Percentiles rank a stretch among this genome's conserved stretches.
These are phyloP conservation scores for Apomyelois bistriatella DNA, from an alignment of 2,888 invertebrate genomes.

Conservation along the genomic window DNA sequence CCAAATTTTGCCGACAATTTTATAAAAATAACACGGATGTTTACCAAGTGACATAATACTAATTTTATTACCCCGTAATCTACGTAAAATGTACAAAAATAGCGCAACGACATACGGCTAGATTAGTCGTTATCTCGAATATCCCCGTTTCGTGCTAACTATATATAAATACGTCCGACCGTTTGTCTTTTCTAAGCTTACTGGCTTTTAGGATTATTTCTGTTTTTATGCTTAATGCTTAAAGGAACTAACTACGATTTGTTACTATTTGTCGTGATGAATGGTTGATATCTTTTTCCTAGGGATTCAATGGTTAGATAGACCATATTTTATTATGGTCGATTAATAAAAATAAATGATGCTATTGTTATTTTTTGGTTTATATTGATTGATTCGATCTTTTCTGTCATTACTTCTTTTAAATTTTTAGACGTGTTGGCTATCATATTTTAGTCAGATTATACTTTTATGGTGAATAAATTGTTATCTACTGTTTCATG, in stretches of 20 bases:
- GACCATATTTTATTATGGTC: too few species aligned
- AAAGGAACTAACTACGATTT: not conserved
- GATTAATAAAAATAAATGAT: too few species aligned
- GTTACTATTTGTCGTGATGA: not conserved
- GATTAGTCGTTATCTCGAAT: conserved; percentile 7
- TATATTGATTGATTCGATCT: too few species aligned
- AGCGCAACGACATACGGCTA: not conserved
- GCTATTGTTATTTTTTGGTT: too few species aligned
- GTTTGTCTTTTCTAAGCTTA: conserved; percentile 9
- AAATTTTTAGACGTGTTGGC: too few species aligned
- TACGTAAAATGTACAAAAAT: not conserved
- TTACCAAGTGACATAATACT: not conserved
- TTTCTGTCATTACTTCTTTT: too few species aligned
- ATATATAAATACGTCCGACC: conserved; percentile 4
- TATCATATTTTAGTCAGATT: too few species aligned
- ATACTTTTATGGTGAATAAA: too few species aligned
- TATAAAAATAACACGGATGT: too few species aligned
- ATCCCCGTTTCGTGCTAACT: conserved; percentile 4
- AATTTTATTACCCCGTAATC: not conserved
- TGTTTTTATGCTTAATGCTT: conserved; percentile 2
- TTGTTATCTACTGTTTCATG: too few species aligned
- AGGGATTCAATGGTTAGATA: too few species aligned
- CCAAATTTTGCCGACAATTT: too few species aligned
- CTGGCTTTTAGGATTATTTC: conserved; percentile 6
- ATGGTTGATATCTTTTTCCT: not conserved